A percentile compares a stretch with the other conserved stretches of the same genome.
Conservation (phyloP, 1,140 invertebrate species). For the Drosophila grimshawi region DNA sequence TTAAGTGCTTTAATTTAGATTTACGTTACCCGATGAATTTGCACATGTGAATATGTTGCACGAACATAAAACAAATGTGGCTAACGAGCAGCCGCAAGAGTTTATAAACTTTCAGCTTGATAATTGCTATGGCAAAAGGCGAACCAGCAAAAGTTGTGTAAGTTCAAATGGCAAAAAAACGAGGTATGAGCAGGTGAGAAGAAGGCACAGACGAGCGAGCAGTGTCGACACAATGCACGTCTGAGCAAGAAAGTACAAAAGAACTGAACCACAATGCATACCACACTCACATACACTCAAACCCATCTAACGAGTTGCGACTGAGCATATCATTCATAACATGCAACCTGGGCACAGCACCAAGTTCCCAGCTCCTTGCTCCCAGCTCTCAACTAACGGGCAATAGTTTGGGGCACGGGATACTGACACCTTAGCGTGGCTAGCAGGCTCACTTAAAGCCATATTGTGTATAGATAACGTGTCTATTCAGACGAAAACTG, state of each 20-base stretch:
- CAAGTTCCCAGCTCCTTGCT: not conserved
- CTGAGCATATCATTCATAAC: conserved; percentile 54
- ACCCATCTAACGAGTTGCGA: conserved; percentile 52
- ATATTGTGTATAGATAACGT: conserved; percentile 79
- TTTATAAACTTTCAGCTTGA: conserved; percentile 61
- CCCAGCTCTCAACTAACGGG: not conserved
- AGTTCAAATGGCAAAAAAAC: conserved; percentile 44
- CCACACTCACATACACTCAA: conserved; percentile 11
- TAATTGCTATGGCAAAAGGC: conserved; percentile 61
- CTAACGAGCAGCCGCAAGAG: conserved; percentile 52
- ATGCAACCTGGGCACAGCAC: conserved; percentile 22
- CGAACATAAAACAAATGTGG: conserved; percentile 46
- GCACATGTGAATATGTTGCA: conserved; percentile 38
- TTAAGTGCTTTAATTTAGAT: conserved; percentile 70
- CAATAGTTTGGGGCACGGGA: conserved; percentile 5
- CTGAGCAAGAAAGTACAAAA: conserved; percentile 58
- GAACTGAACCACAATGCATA: conserved; percentile 50
- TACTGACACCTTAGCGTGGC: conserved; percentile 27
- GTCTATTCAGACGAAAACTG: conserved; percentile 79
- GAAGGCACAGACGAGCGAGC: conserved; percentile 13
- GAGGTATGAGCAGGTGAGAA: conserved; percentile 6
- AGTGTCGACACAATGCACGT: conserved; percentile 66
- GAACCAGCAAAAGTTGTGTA: conserved; percentile 52
- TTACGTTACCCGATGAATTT: conserved; percentile 68
- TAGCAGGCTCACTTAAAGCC: conserved; percentile 67